Conservation (phyloP, 2,113 vertebrate genomes). For the Chaenocephalus aceratus region DNA sequence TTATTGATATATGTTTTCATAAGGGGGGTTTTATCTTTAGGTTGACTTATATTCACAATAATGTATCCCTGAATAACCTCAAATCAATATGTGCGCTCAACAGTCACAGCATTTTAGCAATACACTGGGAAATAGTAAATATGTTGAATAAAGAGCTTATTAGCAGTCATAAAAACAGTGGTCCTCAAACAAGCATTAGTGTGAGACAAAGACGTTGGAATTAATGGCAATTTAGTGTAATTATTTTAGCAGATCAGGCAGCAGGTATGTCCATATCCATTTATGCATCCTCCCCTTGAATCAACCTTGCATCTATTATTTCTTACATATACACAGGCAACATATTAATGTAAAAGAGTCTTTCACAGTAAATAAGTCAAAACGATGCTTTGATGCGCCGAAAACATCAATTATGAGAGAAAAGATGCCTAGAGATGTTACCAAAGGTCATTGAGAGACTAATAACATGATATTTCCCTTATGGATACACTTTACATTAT, state of each 20-base stretch:
- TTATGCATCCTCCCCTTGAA: background rate
- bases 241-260: background rate
- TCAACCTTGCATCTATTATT: conserved; percentile 12
- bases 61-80: background rate
- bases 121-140: background rate
- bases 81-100: background rate
- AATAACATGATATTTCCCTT: conserved; percentile 22
- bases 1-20: background rate
- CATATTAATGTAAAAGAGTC: conserved; percentile 12
- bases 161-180: too few relatives aligned
- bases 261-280: background rate
- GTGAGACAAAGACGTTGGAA: background rate
- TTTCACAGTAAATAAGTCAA: conserved; percentile 24
- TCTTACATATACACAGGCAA: conserved; percentile 6
- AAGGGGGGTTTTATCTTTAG: background rate
- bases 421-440: conserved; percentile 1
- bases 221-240: background rate
- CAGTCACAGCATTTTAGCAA: too few relatives aligned
- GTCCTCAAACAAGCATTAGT: background rate
- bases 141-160: background rate
- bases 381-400: conserved; percentile 4
- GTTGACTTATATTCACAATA: background rate
- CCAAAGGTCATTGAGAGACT: conserved; percentile 37
- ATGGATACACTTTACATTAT: conserved; percentile 9
- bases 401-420: conserved; percentile 34